Base-by-base conservation (phyloP, 2,113 vertebrate species). In the Dipodomys ordii region DNA sequence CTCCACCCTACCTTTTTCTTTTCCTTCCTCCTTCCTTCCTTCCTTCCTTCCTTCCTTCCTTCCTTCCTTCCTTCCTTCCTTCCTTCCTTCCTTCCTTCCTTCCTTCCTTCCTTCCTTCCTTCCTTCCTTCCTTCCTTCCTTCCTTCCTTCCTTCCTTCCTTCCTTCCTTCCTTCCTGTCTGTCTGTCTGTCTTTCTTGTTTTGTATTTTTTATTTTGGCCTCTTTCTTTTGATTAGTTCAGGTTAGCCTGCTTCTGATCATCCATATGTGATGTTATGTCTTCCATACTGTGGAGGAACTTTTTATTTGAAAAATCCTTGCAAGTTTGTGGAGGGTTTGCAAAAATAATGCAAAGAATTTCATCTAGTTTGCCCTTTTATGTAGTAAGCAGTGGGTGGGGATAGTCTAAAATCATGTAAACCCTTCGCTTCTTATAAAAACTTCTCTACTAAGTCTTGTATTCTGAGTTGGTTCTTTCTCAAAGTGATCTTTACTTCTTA, bases 71-170 rank as follows among this genome's bases (percentile, higher is more conserved):
- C 30, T 15, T 1, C 74, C 5, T 64, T 64, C 22, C 8, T 20
- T 2, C 11, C 7, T 2, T n/a, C n/a, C n/a, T 15, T 72, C 27
- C 30, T 15, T 1, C 74, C 5, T 64, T 64, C 22, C 8, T 20
- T 2, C 11, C 7, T 2, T n/a, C n/a, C n/a, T 15, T 72, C 27
- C 30, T 15, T 1, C 74, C 5, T 64, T 64, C 22, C 8, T 20
- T 2, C 11, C 7, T 2, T 72, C 27, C 30, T 15, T 1, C 74
- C 5, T 64, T 64, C 22, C 8, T 20, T 2, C 11, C 7, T 1
- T 80, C 39, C 20, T 1, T 80, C 39, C 20, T 1, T 80, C 39
- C 20, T 1, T 80, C 39, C 20, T 1, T 80, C 39, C 20, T 15
- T 72, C 27, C 30, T 15, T 1, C 74, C 5, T 64, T 64, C 22